These are phyloP conservation scores for Clarias pachynema DNA, from an alignment of 2,797 vertebrate species.

Conservation along the genomic window DNA sequence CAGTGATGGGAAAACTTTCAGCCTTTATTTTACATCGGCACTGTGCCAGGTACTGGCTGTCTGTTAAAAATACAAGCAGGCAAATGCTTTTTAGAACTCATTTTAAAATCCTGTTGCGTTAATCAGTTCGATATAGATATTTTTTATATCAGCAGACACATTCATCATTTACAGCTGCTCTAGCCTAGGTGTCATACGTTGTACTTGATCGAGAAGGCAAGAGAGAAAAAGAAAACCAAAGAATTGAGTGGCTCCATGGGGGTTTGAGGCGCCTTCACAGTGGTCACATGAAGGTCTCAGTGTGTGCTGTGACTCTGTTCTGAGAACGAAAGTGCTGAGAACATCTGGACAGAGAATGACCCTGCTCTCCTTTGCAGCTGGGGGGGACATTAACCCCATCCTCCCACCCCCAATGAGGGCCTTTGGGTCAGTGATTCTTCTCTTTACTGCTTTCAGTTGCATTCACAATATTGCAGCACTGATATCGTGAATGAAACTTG, in stretches of 20 bases:
- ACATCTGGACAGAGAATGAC: constrained; percentile 75
- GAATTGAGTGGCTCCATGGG: constrained; percentile 16
- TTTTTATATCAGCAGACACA: not conserved
- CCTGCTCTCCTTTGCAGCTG: constrained; percentile 76
- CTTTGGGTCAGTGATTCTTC: constrained; percentile 65
- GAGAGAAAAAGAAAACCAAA: not conserved
- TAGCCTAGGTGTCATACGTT: not conserved
- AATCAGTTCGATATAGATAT: not conserved
- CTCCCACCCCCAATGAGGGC: constrained; percentile 63
- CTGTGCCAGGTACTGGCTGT: not conserved
- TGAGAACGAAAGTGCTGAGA: constrained; percentile 69
- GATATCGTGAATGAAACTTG: constrained; percentile 36
- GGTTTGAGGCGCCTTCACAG: constrained; percentile 48
- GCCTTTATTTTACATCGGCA: not conserved
- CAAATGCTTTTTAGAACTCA: not conserved
- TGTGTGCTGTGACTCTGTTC: constrained; percentile 55
- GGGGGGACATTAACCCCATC: constrained; percentile 70
- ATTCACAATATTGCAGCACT: constrained; percentile 10
- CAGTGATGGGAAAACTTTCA: not conserved
- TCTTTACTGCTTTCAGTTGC: constrained; percentile 37
- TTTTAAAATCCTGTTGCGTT: not conserved
- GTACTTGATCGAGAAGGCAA: not conserved
- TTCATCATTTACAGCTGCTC: not conserved
- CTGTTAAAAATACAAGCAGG: not conserved
- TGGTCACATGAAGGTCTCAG: constrained; percentile 66